Conservation (phyloP, 2,888 invertebrate species). For the Noctua pronuba region DNA sequence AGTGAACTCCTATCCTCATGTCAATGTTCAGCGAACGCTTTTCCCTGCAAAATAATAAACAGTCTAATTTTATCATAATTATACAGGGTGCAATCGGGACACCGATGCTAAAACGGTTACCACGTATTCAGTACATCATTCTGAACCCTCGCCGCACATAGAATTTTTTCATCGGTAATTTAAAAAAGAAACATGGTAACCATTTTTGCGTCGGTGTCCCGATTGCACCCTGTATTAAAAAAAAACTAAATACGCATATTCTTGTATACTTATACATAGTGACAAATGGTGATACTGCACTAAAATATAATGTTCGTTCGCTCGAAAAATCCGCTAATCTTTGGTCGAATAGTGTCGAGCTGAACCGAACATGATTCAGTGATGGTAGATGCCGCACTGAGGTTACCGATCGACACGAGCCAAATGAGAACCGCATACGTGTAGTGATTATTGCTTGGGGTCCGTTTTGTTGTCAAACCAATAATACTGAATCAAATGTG, state of each 20-base stretch:
- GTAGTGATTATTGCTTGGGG: not conserved
- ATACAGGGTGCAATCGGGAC: no score
- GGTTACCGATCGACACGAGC: not conserved
- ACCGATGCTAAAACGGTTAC: no score
- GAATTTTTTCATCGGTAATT: no score
- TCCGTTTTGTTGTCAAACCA: not conserved
- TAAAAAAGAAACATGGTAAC: no score
- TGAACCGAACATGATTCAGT: not conserved
- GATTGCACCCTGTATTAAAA: no score
- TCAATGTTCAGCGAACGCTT: constrained; percentile 96
- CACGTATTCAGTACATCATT: no score
- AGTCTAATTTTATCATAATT: not conserved
- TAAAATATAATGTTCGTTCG: not conserved
- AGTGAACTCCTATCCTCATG: constrained; percentile 99
- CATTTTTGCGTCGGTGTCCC: no score
- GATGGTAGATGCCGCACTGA: not conserved
- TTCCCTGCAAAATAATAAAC: constrained; percentile 87
- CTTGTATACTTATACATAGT: not conserved
- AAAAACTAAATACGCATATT: no score
- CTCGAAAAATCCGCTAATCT: not conserved
- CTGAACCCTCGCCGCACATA: no score
- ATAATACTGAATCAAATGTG: not conserved
- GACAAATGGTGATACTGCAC: not conserved
- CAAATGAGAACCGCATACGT: not conserved
- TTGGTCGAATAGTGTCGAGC: not conserved